These are phyloP conservation scores for Andricus curvator DNA, from an alignment of 2,888 invertebrate genomes.

Conservation along the genomic window DNA sequence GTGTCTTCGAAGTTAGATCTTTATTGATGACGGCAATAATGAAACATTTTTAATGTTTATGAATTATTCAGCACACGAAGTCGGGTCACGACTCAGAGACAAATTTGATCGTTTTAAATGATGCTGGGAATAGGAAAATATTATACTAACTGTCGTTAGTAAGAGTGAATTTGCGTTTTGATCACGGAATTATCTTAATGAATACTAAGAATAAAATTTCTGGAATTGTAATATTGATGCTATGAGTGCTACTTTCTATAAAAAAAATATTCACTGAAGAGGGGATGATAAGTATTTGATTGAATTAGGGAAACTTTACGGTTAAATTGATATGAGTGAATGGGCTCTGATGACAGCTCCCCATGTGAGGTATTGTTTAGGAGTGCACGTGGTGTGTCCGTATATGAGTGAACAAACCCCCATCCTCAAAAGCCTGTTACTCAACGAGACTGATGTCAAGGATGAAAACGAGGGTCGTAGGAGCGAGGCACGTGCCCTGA, in stretches of 20 bases:
- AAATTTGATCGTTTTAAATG: not conserved
- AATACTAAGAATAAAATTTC: not conserved
- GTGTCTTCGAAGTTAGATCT: not conserved
- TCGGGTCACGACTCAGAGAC: no score
- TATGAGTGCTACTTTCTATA: not conserved
- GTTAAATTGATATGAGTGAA: not conserved
- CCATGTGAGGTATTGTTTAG: not conserved
- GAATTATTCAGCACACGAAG: not conserved
- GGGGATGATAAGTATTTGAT: not conserved
- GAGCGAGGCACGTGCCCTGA: conserved; percentile 34
- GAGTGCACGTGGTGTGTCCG: conserved; percentile 40
- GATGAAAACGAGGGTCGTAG: conserved; percentile 43
- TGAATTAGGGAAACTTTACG: conserved; percentile 6
- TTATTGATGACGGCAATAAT: not conserved
- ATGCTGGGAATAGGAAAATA: not conserved
- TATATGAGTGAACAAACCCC: conserved; percentile 31
- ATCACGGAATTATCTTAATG: not conserved
- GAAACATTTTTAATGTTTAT: not conserved
- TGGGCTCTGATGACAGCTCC: not conserved
- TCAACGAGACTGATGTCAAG: conserved; percentile 41
- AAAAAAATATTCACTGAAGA: not conserved
- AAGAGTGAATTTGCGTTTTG: not conserved
- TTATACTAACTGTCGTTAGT: not conserved
- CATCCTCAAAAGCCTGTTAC: conserved; percentile 26
- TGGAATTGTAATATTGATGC: not conserved